Base-by-base conservation (phyloP, 2,888 invertebrate species). In the Hemithea aestivaria region DNA sequence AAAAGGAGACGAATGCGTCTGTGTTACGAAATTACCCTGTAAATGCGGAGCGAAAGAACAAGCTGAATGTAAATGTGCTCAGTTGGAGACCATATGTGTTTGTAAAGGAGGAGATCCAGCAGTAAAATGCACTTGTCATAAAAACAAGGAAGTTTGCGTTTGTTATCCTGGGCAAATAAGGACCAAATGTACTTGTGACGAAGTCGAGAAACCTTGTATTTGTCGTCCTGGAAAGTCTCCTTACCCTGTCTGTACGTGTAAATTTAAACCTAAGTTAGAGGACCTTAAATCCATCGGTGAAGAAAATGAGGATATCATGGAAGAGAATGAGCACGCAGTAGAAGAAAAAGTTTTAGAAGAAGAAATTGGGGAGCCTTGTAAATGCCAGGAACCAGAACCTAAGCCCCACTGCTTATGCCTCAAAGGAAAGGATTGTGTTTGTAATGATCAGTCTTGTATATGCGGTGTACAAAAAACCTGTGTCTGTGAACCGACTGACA, bases 151-250 rank as follows among this genome's bases (percentile, higher is more conserved):
- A 9, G 58, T 79, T 11, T 85, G 85, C 40, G 26, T 71, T 23
- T 85, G 87, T 52, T 46, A 66, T 25, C 69, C 78, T 7, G n/a
- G 73, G 73, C 35, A 65, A 57, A 45, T 60, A 73, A 5, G 48
- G 53, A 8, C 65, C 0, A 32, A 48, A 26, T 87, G 87, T 46
- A 64, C 61, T 28, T 85, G 85, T 53, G 66, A 58, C 2, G 25
- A 66, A 9, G 45, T 83, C 12, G 62, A 72, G n/a, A 80, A 74
- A 45, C 82, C 82, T 16, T 84, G 85, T 44, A 48, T 79, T 39
- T 87, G 85, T 46, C 46, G 68, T 23, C 56, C 63, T 1, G 64
- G 51, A 12, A 72, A 68, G 40, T 75, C 61, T 56, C 74, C 82
- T n/a, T 59, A 45, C 36, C 73, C 80, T 23, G 35, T 75, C 35